A percentile compares a stretch with the other conserved stretches of the same genome.
phyloP scores from a whole-genome alignment of 2,797 vertebrate species.

The Pelobates cultripes region DNA sequence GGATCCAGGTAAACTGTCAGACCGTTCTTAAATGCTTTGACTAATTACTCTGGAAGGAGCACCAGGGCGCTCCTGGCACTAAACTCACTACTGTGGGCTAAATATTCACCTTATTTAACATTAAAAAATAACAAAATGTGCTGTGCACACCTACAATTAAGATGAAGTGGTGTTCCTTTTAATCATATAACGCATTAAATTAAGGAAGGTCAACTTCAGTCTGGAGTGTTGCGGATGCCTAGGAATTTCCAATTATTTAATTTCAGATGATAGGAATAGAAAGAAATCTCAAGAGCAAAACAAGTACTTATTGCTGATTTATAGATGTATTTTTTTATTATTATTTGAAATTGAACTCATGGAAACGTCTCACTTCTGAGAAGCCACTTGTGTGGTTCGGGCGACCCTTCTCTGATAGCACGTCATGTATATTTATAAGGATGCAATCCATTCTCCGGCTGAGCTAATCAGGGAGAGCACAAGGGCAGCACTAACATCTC shows the following conservation, averaged over 20 bases:
- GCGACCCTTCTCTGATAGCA: neutral
- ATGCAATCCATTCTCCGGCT: conserved; percentile 12
- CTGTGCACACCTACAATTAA: no score
- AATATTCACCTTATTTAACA: no score
- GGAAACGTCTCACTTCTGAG: neutral
- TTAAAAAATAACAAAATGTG: no score
- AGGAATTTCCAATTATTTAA: neutral
- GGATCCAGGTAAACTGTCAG: no score
- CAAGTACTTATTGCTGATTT: neutral
- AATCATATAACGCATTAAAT: no score
- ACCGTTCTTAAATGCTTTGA: no score
- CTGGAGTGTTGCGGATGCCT: neutral
- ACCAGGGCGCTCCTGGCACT: no score
- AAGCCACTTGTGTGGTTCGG: neutral
- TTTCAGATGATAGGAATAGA: neutral
- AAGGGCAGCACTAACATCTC: conserved; percentile 37
- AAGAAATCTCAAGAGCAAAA: neutral
- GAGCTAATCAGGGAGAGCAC: conserved; percentile 38
- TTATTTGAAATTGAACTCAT: neutral
- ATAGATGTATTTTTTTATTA: neutral
- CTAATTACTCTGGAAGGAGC: no score
- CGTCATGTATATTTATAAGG: conserved; percentile 26
- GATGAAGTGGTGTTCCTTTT: no score
- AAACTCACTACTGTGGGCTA: no score
- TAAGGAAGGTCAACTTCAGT: no score